phyloP scores from a whole-genome alignment of 2,888 invertebrate genomes.

The Dicyrtomina minuta region DNA sequence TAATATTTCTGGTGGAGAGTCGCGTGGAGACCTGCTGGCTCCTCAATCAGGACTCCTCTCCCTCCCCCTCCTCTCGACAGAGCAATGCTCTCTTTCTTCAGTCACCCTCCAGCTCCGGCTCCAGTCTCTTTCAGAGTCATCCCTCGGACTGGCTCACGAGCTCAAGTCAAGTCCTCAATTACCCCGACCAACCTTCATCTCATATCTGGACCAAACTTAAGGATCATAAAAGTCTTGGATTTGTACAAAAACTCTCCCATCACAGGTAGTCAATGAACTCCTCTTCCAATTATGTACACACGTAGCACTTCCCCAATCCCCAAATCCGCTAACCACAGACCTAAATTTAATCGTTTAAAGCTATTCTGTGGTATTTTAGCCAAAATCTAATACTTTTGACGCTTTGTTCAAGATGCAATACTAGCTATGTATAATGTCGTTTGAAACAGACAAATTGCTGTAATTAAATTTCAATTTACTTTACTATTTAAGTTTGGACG shows the following conservation, averaged over 20 bases:
- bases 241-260: slow-evolving; percentile 17
- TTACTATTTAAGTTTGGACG: too few species aligned
- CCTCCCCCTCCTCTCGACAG: slow-evolving; percentile 2
- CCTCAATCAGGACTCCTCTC: slow-evolving; percentile 2
- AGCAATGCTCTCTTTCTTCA: slow-evolving; percentile 12
- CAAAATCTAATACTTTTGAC: too few species aligned
- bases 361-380: too few species aligned
- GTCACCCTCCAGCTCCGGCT: slow-evolving; percentile 14
- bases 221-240: slow-evolving; percentile 21
- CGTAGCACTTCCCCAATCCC: too few species aligned
- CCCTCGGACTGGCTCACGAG: slow-evolving; percentile 11
- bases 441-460: too few species aligned
- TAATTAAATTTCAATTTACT: too few species aligned
- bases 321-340: too few species aligned
- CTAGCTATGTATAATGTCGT: too few species aligned
- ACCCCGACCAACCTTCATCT: background rate
- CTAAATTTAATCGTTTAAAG: too few species aligned
- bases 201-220: slow-evolving; percentile 25
- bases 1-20: slow-evolving; percentile 21
- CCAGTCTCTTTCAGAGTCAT: slow-evolving; percentile 12
- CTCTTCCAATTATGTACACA: too few species aligned
- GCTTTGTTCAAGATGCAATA: too few species aligned
- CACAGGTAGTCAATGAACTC: slow-evolving; percentile 12
- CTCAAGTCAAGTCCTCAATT: too few species aligned
- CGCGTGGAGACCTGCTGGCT: slow-evolving; percentile 23